Base-by-base conservation (phyloP, 2,888 invertebrate genomes). In the Drosophila barbarae region DNA sequence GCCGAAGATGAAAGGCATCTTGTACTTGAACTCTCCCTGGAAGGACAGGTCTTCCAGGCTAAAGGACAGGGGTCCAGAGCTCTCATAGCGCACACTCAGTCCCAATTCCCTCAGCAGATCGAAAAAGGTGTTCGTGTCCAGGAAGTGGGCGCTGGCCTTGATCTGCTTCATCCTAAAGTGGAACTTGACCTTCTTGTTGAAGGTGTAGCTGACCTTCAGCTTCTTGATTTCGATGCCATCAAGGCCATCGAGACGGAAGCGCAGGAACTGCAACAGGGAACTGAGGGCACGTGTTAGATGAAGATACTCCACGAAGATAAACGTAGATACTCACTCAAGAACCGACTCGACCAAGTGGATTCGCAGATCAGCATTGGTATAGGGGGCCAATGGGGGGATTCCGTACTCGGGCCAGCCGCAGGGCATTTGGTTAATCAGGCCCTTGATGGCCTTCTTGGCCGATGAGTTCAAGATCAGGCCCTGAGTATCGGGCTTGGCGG, bases 231-330 rank as follows among this genome's bases (percentile, higher is more conserved):
- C 51, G 77, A 88, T 73, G 0, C 63, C 30, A 4, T 88, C 80
- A 42, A 88, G 58, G 12, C 88, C 88, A 67, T 88, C 88, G 18
- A 88, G 78, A 12, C 86, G 87, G 68, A 88, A 87, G 28, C 85
- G 87, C 21, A 85, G 46, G 21, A 87, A 72, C 63, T 87, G 75
- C 9, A 77, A 2, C 26, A 84, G 8, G 3, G 81, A 21, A 3
- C 87, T 86, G 9, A 13, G 36, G 38, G 34, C 8, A 4, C 13
- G 6, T n/a, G 5, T 50, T 32, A 26, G 41, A 12, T 12, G 4
- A 10, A 23, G 7, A 5, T 26, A 5, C 7, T 1, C 2, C 23
- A 5, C n/a, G 12, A 12, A 3, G 9, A 3, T 4, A 1, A n/a
- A 5, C 13, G 4, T 3, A 41, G 41, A 47, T 18, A 87, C 87